These are phyloP conservation scores for Trachelus iudaicus DNA, from an alignment of 2,888 invertebrate species.

Conservation along the genomic window DNA sequence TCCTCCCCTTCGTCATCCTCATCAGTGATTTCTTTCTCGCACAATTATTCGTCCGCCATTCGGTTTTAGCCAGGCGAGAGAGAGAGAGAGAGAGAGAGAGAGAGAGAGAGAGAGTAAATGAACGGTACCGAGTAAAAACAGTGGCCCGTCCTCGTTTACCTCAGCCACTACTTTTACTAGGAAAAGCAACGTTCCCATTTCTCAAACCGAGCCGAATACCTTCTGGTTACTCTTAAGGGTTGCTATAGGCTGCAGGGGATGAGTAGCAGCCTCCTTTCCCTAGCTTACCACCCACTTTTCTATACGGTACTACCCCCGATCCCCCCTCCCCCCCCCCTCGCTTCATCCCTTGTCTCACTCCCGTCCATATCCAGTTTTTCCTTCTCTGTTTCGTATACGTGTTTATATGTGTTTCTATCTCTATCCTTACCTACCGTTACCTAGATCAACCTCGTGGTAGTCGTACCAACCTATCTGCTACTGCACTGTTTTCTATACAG, in stretches of 20 bases:
- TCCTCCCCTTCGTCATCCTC: neutral
- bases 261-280: slow-evolving; percentile 18
- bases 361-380: slow-evolving; percentile 25
- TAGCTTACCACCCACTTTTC: slow-evolving; percentile 21
- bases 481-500: neutral
- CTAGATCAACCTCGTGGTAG: neutral
- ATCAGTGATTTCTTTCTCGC: neutral
- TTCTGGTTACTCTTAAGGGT: neutral
- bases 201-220: neutral
- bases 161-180: neutral
- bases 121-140: slow-evolving; percentile 43
- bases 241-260: neutral
- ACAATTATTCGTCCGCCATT: neutral
- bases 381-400: neutral
- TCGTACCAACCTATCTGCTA: neutral
- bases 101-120: neutral
- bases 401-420: neutral
- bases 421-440: neutral
- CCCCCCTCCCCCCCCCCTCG: slow-evolving; percentile 12
- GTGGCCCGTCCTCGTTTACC: slow-evolving; percentile 42
- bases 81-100: neutral
- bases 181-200: neutral
- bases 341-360: slow-evolving; percentile 47
- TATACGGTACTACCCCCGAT: slow-evolving; percentile 9
- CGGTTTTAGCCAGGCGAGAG: neutral